A percentile compares a stretch with the other conserved stretches of the same genome.
These are phyloP conservation scores for Hyalella azteca DNA, from an alignment of 2,888 invertebrate species.

Conservation along the genomic window DNA sequence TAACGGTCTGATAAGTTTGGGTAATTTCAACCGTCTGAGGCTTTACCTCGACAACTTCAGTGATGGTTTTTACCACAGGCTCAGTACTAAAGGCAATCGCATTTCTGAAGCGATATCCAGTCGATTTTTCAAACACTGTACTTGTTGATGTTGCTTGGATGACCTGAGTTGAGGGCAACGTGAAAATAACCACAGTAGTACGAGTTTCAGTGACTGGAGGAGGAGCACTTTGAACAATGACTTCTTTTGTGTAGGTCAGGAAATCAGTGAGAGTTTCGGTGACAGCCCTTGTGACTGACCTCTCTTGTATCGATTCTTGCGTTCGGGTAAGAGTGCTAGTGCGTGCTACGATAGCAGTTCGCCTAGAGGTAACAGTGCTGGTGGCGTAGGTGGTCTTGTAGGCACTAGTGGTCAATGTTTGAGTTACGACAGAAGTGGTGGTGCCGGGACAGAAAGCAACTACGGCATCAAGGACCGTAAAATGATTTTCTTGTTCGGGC, in stretches of 20 bases:
- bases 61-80: neutral
- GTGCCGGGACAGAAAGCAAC: neutral
- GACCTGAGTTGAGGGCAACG: constrained; percentile 13
- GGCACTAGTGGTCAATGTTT: neutral
- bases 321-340: neutral
- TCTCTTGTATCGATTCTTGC: neutral
- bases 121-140: neutral
- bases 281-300: neutral
- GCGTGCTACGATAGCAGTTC: neutral
- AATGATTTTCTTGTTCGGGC: neutral
- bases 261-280: neutral
- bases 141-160: neutral
- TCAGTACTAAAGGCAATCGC: constrained; percentile 19
- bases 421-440: neutral
- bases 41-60: neutral
- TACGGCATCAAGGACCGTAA: neutral
- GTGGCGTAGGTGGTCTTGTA: constrained; percentile 6
- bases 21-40: neutral
- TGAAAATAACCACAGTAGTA: constrained; percentile 20
- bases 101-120: neutral
- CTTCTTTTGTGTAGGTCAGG: neutral
- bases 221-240: constrained; percentile 4
- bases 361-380: constrained; percentile 7
- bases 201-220: neutral
- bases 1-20: neutral